Base-by-base conservation (phyloP, 2,113 vertebrate species). In the Gracilinanus agilis region DNA sequence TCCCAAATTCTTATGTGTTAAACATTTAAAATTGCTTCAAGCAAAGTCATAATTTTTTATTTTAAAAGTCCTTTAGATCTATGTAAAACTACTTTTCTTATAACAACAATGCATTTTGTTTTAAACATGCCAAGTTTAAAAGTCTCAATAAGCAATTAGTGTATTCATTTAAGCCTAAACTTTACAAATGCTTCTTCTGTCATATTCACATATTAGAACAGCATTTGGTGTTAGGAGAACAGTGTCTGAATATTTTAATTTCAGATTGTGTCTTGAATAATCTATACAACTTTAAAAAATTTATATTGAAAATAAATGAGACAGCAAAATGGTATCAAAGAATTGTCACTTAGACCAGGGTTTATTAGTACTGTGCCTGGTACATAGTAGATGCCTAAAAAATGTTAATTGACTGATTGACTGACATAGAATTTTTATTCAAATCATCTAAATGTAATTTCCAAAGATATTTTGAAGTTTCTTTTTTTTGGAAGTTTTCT, bases 391-490 rank as follows among this genome's bases (percentile, higher is more conserved):
- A 11, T 83, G 7, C n/a, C 23, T 83, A 83, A 83, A 40, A 83
- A 83, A 40, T 83, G 67, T 2, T 83, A 40, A 34, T 40, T 83
- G 67, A 83, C 16, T 40, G n/a, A 75, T n/a, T 75, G 13, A n/a
- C 29, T 75, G 34, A 83, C 16, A 75, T 9, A 83, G 16, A 83
- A 83, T 83, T 67, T 40, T 83, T n/a, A 40, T 23, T 83, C 19
- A n/a, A 23, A 83, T 16, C 1, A 40, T 23, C 67, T 90, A 94
- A 91, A 61, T 90, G 19, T 88, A 8, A 88, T 89, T 27, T 90
- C 29, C 91, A 34, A 75, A 96, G 95, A 83, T 93, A 93, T 55
- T 95, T 94, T 95, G 44, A 56, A 94, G 89, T 95, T 90, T 40
- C 67, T 83, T n/a, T n/a, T n/a, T n/a, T 55, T 95, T 94, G 94